Evolutionary conservation across 2,888 invertebrate species (phyloP).

Genomic region (Zootermopsis nevadensis): DNA sequence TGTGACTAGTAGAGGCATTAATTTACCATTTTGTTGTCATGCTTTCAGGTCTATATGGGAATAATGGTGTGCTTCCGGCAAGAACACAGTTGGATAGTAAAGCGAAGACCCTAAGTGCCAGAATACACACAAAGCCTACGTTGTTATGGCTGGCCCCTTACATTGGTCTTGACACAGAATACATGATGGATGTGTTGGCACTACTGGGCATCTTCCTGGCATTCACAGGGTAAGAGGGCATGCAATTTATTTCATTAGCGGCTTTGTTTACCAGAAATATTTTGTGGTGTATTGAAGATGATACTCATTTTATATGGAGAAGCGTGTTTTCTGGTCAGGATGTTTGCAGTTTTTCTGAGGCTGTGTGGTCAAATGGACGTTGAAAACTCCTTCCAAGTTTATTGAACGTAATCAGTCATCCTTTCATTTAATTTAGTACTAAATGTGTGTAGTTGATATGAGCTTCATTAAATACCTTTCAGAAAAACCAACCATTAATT

Average conservation of each 20-base stretch:
- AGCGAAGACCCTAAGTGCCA: constrained; percentile 66
- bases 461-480: too few relatives aligned
- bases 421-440: too few relatives aligned
- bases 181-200: constrained; percentile 76
- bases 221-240: constrained; percentile 70
- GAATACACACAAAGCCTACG: constrained; percentile 73
- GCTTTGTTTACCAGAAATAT: neutral
- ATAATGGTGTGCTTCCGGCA: constrained; percentile 79
- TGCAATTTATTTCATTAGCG: neutral
- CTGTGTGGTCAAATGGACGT: too few relatives aligned
- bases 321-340: too few relatives aligned
- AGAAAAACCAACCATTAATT: too few relatives aligned
- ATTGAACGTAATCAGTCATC: too few relatives aligned
- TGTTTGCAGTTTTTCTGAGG: too few relatives aligned
- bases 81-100: constrained; percentile 63
- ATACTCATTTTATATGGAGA: too few relatives aligned
- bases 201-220: constrained; percentile 74
- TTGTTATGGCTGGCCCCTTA: constrained; percentile 75
- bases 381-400: too few relatives aligned
- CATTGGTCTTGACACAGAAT: constrained; percentile 73
- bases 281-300: too few relatives aligned
- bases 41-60: constrained; percentile 76
- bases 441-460: too few relatives aligned
- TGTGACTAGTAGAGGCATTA: neutral
- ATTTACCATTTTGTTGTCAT: constrained; percentile 15